Percentiles rank a stretch among this genome's conserved stretches.
phyloP scores from a whole-genome alignment of 64 coral and sea anemone genomes.

The Stichodactyla helianthus region DNA sequence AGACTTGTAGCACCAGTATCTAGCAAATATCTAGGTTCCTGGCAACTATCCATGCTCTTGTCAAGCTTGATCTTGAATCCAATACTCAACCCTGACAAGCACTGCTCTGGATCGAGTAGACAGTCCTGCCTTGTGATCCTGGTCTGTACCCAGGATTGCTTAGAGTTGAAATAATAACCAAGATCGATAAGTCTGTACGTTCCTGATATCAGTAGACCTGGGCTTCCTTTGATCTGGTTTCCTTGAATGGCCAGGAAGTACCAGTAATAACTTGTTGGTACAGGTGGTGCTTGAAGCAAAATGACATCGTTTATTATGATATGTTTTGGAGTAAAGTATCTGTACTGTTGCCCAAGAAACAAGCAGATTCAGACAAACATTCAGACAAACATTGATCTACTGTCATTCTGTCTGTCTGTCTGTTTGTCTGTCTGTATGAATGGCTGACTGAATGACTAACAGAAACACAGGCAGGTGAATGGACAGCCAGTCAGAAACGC shows the following conservation, averaged over 20 bases:
- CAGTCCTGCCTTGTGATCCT: slow-evolving; percentile 41
- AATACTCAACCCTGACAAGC: slow-evolving; percentile 68
- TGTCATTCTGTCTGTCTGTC: too few relatives aligned
- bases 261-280: slow-evolving; percentile 91
- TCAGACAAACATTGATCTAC: background rate
- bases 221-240: slow-evolving; percentile 48
- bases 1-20: slow-evolving; percentile 82
- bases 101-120: slow-evolving; percentile 56
- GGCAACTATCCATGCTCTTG: slow-evolving; percentile 34
- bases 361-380: background rate
- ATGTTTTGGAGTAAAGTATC: too few relatives aligned
- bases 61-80: slow-evolving; percentile 89
- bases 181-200: slow-evolving; percentile 60
- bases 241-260: slow-evolving; percentile 67
- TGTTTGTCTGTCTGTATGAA: too few relatives aligned
- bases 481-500: too few relatives aligned
- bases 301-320: background rate
- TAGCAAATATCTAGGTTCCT: slow-evolving; percentile 58
- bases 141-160: slow-evolving; percentile 49
- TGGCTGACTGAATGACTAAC: too few relatives aligned
- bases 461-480: too few relatives aligned
- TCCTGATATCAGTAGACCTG: slow-evolving; percentile 54
- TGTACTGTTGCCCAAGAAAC: too few relatives aligned
- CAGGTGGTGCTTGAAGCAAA: slow-evolving; percentile 54
- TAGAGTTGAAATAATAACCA: slow-evolving; percentile 57